Percentiles rank a stretch among this genome's conserved stretches.
phyloP scores from a whole-genome alignment of 2,888 invertebrate species.

The Tryphoninae sp. region DNA sequence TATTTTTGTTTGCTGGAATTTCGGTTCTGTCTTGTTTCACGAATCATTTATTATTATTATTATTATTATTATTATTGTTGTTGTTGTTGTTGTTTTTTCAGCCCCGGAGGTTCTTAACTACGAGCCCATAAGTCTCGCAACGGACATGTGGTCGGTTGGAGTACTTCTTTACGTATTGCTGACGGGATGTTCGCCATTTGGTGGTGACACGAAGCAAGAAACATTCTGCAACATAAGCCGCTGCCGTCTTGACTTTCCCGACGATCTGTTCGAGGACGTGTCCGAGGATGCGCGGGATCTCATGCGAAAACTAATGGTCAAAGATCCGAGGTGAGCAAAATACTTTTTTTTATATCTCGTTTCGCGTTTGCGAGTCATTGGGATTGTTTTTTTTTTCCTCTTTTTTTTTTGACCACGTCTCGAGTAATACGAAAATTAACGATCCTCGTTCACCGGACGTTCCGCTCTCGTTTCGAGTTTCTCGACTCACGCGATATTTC shows the following conservation, averaged over 20 bases:
- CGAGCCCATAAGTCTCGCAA: slow-evolving; percentile 95
- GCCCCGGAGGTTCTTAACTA: slow-evolving; percentile 97
- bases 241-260: slow-evolving; percentile 96
- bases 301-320: slow-evolving; percentile 93
- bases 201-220: slow-evolving; percentile 97
- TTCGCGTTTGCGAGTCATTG: neutral
- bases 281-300: slow-evolving; percentile 95
- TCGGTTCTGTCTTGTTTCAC: neutral
- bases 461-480: neutral
- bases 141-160: slow-evolving; percentile 99
- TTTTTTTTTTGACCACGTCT: neutral
- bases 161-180: slow-evolving; percentile 96
- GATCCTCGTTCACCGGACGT: slow-evolving; percentile 6
- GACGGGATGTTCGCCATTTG: slow-evolving; percentile 97
- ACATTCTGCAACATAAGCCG: slow-evolving; percentile 98
- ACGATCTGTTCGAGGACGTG: slow-evolving; percentile 94
- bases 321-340: slow-evolving; percentile 91
- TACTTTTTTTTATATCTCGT: neutral
- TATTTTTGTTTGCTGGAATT: neutral
- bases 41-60: neutral
- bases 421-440: slow-evolving; percentile 1
- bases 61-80: neutral
- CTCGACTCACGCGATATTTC: slow-evolving; percentile 11
- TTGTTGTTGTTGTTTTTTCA: slow-evolving; percentile 79
- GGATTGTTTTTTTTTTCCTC: neutral